These are phyloP conservation scores for Wiebesia pumilae DNA, from an alignment of 1,140 invertebrate genomes.

Conservation along the genomic window DNA sequence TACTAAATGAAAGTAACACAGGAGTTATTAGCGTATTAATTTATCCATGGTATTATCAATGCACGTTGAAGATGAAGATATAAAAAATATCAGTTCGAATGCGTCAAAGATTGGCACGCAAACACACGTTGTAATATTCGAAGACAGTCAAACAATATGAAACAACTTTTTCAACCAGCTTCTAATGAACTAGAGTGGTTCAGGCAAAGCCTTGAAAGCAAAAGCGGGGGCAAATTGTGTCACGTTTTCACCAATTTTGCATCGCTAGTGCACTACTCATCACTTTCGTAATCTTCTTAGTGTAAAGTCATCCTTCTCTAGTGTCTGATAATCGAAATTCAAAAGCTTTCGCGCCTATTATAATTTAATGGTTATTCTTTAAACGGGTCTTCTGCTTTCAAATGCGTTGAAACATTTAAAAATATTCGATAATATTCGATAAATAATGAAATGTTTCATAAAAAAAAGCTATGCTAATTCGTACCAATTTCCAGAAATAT, in stretches of 20 bases:
- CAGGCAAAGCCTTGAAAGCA: conserved; percentile 1
- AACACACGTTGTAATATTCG: background rate
- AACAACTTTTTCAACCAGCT: background rate
- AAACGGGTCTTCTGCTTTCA: background rate
- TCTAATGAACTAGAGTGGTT: background rate
- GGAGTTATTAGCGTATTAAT: too few relatives aligned
- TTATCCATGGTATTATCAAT: too few relatives aligned
- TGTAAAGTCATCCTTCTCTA: background rate
- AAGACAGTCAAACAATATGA: background rate
- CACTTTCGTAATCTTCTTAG: conserved; percentile 49
- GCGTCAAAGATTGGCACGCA: background rate
- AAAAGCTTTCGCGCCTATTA: background rate
- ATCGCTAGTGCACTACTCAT: background rate
- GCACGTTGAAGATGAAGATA: too few relatives aligned
- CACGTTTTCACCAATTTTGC: background rate
- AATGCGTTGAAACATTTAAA: too few relatives aligned
- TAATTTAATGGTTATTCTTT: background rate
- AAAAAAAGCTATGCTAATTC: too few relatives aligned
- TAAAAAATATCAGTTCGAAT: background rate
- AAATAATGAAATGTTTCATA: too few relatives aligned
- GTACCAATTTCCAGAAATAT: too few relatives aligned
- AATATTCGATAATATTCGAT: too few relatives aligned
- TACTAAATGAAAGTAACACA: too few relatives aligned
- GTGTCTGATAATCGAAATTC: conserved; percentile 33
- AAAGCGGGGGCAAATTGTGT: background rate